A percentile compares a stretch with the other conserved stretches of the same genome.
Conservation (phyloP, 2,113 vertebrate genomes). For the Muntiacus reevesi region DNA sequence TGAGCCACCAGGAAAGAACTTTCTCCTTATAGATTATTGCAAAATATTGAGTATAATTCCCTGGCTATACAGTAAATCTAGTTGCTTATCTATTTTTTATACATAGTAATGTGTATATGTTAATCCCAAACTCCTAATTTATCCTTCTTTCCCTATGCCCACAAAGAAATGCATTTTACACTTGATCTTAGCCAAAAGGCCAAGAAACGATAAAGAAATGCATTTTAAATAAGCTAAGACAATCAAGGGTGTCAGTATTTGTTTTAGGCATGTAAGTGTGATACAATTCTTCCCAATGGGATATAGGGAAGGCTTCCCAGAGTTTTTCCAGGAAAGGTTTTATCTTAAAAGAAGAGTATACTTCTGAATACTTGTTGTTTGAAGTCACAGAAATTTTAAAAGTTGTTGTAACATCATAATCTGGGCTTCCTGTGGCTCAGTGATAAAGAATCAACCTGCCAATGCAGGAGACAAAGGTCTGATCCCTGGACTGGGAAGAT, state of each 20-base stretch:
- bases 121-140: not conserved
- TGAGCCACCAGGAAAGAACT: not conserved
- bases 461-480: not conserved
- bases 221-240: not conserved
- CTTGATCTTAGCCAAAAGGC: too few species aligned
- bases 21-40: not conserved
- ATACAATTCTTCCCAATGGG: not conserved
- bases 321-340: not conserved
- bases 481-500: not conserved
- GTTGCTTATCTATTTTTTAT: not conserved
- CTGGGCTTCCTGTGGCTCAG: not conserved
- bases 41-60: not conserved
- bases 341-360: not conserved
- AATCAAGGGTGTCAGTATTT: not conserved
- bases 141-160: not conserved
- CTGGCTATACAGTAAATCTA: not conserved
- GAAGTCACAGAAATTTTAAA: not conserved
- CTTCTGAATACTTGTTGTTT: not conserved
- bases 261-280: not conserved
- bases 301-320: not conserved
- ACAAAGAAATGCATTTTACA: not conserved
- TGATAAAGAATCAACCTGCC: not conserved
- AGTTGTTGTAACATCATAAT: not conserved
- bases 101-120: not conserved
- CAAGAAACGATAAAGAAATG: not conserved